Base-by-base conservation (phyloP, 1,140 invertebrate species). In the Lucilia cuprina region DNA sequence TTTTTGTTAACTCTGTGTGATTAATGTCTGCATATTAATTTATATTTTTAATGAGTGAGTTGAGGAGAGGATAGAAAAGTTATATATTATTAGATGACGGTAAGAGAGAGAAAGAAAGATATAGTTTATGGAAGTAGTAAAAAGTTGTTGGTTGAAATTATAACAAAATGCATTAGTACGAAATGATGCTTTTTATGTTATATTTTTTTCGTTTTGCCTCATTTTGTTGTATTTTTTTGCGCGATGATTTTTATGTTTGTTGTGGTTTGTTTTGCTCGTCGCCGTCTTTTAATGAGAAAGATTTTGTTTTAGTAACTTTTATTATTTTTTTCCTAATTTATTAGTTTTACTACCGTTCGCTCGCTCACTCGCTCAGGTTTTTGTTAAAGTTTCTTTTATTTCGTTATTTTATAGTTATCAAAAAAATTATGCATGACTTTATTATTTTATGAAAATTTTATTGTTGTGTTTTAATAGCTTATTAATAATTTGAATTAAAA, bases 321-420 rank as follows among this genome's bases (percentile, higher is more conserved):
- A 41, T 41, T 41, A 2, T 41, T 83, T 82, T 84, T 74, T 47
- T 8, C 74, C 65, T 14, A 82, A 78, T 83, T 74, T 82, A 65
- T 41, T 77, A 41, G 13, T 25, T 70, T 70, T 21, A 70, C 21
- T 70, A 21, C 77, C 80, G 34, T 74, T 86, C 83, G 85, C 87
- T 86, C 87, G 85, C 87, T 87, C 86, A 87, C 86, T 87, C 85
- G 87, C 87, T 87, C 86, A 85, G 85, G 85, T 83, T 10, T 84
- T 86, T 84, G 19, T 78, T 77, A 55, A 60, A 30, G 85, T 84
- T 82, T 84, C 82, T 41, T 19, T 84, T 82, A 74, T 49, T 47
- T 47, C 25, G 8, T n/a, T 7, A 14, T 49, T 83, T 74, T 74
- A 47, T 70, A 74, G 25, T n/a, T 10, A 12, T 49, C 21, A 21